phyloP scores from a whole-genome alignment of 2,888 invertebrate genomes.

The Morpho achilles region DNA sequence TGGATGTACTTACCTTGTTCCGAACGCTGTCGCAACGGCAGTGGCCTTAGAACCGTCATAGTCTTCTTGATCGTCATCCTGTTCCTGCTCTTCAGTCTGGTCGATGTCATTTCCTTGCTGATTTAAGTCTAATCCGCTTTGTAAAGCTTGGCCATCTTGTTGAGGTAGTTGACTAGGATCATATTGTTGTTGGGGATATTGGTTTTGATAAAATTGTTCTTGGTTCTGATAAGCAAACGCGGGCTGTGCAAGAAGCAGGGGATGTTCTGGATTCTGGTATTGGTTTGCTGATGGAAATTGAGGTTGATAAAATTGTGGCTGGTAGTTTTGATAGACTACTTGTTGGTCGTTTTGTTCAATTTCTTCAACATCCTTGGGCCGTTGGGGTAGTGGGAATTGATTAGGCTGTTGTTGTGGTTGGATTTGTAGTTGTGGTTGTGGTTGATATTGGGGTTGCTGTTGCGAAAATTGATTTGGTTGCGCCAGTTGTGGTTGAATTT shows the following conservation, averaged over 20 bases:
- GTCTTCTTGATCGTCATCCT: conserved; percentile 35
- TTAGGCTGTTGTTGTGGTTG: conserved; percentile 19
- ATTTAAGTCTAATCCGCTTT: conserved; percentile 60
- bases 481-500: conserved; percentile 16
- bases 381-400: conserved; percentile 17
- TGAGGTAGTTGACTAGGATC: conserved; percentile 27
- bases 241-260: conserved; percentile 25
- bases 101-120: conserved; percentile 63
- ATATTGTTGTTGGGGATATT: conserved; percentile 24
- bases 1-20: conserved; percentile 52
- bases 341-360: conserved; percentile 28
- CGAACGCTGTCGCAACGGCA: conserved; percentile 68
- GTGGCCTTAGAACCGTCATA: conserved; percentile 49
- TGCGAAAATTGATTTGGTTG: conserved; percentile 19
- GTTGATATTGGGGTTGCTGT: conserved; percentile 20
- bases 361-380: conserved; percentile 27
- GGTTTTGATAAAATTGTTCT: conserved; percentile 33
- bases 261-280: conserved; percentile 33
- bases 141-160: conserved; percentile 34
- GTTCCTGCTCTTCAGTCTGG: conserved; percentile 41
- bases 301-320: conserved; percentile 35
- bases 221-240: conserved; percentile 36
- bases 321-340: conserved; percentile 30
- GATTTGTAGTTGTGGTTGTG: conserved; percentile 12
- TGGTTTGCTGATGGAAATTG: conserved; percentile 23